A percentile compares a stretch with the other conserved stretches of the same genome.
Conservation (phyloP, 2,797 vertebrate genomes). For the Pipistrellus nathusii region DNA sequence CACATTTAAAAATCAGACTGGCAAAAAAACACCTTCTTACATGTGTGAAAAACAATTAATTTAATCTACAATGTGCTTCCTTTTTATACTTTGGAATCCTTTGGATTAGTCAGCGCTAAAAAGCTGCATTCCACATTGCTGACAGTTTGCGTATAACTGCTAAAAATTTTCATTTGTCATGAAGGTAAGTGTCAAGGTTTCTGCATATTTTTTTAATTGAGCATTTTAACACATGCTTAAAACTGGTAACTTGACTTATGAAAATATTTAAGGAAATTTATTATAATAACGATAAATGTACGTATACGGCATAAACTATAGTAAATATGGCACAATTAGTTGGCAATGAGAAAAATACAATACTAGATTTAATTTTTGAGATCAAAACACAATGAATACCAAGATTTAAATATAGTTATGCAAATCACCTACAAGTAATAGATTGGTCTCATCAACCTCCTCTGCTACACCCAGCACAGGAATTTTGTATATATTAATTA, state of each 20-base stretch:
- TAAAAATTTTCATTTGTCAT: conserved; percentile 47
- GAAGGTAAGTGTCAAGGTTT: conserved; percentile 22
- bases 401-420: background rate
- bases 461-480: background rate
- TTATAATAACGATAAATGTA: conserved; percentile 15
- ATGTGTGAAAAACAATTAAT: conserved; percentile 70
- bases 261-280: conserved; percentile 42
- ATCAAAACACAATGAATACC: background rate
- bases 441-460: background rate
- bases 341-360: background rate
- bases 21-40: conserved; percentile 43
- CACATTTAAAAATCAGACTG: conserved; percentile 65
- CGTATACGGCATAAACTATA: background rate
- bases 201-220: conserved; percentile 50
- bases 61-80: conserved; percentile 52
- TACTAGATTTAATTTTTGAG: background rate
- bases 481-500: background rate
- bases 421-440: background rate
- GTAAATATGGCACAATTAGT: background rate
- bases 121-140: background rate
- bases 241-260: conserved; percentile 51
- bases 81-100: conserved; percentile 62
- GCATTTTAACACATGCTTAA: conserved; percentile 53
- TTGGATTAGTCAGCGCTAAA: conserved; percentile 50
- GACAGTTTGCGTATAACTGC: background rate